phyloP scores from a whole-genome alignment of 1,140 invertebrate species.

The Penaeus vannamei region DNA sequence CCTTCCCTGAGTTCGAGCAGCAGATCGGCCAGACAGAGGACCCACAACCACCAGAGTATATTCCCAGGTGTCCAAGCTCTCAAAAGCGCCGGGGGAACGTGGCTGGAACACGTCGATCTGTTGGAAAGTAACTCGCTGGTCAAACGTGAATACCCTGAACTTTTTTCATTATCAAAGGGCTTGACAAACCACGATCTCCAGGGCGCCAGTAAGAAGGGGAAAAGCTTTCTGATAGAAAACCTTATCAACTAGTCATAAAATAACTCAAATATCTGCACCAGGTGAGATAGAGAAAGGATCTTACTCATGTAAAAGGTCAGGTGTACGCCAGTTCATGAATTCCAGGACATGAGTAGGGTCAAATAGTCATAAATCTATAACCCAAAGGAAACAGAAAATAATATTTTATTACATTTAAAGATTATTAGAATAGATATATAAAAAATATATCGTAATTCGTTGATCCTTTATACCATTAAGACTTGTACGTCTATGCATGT shows the following conservation, averaged over 20 bases:
- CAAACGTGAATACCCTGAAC: background rate
- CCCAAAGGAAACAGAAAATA: too few relatives aligned
- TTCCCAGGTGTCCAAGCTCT: too few relatives aligned
- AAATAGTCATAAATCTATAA: too few relatives aligned
- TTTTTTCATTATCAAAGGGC: background rate
- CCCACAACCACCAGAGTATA: too few relatives aligned
- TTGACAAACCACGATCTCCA: background rate
- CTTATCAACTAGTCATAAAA: constrained; percentile 6
- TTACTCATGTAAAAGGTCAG: background rate
- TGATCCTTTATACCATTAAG: background rate
- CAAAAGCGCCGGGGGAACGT: too few relatives aligned
- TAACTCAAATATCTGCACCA: background rate
- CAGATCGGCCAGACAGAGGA: too few relatives aligned
- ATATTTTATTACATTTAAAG: too few relatives aligned
- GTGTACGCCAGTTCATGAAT: too few relatives aligned
- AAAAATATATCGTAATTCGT: background rate
- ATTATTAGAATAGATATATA: background rate
- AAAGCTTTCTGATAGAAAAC: constrained; percentile 46
- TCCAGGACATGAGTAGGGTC: too few relatives aligned
- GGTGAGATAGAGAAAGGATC: background rate
- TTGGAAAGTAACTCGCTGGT: background rate
- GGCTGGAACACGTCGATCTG: too few relatives aligned
- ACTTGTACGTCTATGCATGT: background rate
- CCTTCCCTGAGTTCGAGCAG: too few relatives aligned
- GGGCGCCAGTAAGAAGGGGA: background rate